Evolutionary conservation across 2,797 vertebrate genomes (phyloP).

Genomic region (Morus bassanus): DNA sequence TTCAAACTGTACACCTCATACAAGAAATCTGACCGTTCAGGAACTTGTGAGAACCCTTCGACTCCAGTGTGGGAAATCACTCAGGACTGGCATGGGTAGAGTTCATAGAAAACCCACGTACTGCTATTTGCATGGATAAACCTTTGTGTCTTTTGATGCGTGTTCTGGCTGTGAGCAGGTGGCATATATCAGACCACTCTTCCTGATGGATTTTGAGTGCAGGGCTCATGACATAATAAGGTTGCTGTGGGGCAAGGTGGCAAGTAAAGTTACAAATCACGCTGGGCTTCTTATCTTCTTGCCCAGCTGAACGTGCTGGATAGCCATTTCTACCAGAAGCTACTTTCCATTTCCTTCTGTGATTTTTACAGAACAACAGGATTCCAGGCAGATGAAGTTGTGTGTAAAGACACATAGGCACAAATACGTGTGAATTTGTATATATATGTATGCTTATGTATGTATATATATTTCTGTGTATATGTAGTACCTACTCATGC

Average conservation of each 20-base stretch:
- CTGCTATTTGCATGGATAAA: not conserved
- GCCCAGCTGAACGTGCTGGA: not conserved
- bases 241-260: not conserved
- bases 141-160: not conserved
- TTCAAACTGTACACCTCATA: not conserved
- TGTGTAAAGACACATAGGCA: not conserved
- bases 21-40: not conserved
- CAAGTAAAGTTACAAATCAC: not conserved
- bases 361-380: not conserved
- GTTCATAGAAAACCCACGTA: not conserved
- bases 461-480: not conserved
- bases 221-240: rapidly evolving
- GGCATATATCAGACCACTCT: not conserved
- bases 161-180: not conserved
- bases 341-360: not conserved
- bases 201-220: not conserved
- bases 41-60: not conserved
- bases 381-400: not conserved
- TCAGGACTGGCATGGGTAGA: rapidly evolving
- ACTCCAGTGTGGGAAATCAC: not conserved
- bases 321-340: not conserved
- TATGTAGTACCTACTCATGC: not conserved
- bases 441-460: rapidly evolving
- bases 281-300: not conserved
- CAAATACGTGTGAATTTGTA: not conserved